These are phyloP conservation scores for Eurosta solidaginis DNA, from an alignment of 1,140 invertebrate species.

Conservation along the genomic window DNA sequence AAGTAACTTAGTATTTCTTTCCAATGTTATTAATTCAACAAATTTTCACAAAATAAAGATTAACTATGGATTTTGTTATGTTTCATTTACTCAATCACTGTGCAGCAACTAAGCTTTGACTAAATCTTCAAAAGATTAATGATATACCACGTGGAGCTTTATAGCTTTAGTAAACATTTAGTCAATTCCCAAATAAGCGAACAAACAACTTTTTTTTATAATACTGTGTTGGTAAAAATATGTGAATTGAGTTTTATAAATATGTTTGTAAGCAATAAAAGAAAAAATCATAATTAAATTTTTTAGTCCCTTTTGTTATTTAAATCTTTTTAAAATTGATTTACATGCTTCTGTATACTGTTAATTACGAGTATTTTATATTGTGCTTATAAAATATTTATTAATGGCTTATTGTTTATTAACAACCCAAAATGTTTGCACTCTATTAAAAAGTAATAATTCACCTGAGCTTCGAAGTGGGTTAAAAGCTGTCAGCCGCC, in stretches of 20 bases:
- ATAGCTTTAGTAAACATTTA: background rate
- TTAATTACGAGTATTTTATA: conserved; percentile 16
- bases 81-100: background rate
- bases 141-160: background rate
- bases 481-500: too few relatives aligned
- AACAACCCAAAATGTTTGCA: background rate
- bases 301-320: background rate
- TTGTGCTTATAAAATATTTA: background rate
- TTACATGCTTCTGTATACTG: background rate
- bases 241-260: too few relatives aligned
- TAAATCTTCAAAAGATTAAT: background rate
- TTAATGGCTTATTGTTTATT: background rate
- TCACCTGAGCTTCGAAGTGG: background rate
- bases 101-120: background rate
- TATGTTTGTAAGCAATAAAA: background rate
- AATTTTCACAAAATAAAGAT: background rate
- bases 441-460: conserved; percentile 10
- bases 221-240: too few relatives aligned
- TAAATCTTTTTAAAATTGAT: conserved; percentile 10
- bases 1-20: background rate
- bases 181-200: background rate
- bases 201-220: too few relatives aligned
- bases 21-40: background rate
- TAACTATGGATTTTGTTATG: background rate
- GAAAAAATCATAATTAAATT: background rate